A percentile compares a stretch with the other conserved stretches of the same genome.
Conservation (phyloP, 2,113 vertebrate genomes). For the Gadus chalcogrammus region DNA sequence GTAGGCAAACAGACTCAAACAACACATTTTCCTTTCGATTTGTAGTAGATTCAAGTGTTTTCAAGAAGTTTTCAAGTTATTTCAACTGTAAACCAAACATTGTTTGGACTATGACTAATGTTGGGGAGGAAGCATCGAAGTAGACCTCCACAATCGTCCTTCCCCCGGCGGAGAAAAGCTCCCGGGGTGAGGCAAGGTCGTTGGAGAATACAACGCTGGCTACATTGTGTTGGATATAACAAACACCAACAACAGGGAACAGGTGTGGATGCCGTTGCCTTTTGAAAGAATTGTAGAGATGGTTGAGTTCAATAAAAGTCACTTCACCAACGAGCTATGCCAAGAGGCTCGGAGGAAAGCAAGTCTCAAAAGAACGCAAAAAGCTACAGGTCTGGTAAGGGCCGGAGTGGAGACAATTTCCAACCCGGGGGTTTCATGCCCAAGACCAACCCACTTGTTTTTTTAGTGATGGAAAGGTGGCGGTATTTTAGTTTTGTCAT, state of each 20-base stretch:
- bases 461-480: too few relatives aligned
- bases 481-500: too few relatives aligned
- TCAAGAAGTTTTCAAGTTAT: not conserved
- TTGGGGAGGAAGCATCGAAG: conserved; percentile 34
- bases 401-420: too few relatives aligned
- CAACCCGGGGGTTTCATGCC: too few relatives aligned
- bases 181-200: not conserved
- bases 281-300: conserved; percentile 21
- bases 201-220: not conserved
- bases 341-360: conserved; percentile 24
- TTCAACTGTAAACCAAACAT: not conserved
- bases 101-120: conserved; percentile 22
- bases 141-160: conserved; percentile 32
- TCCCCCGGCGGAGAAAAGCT: conserved; percentile 34
- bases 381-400: not conserved
- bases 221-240: conserved; percentile 47
- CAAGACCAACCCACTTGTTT: too few relatives aligned
- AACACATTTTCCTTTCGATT: too few relatives aligned
- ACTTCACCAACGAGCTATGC: conserved; percentile 33
- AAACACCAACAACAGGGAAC: conserved; percentile 18
- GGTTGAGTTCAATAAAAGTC: conserved; percentile 22
- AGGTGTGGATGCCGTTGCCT: conserved; percentile 35
- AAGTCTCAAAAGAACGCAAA: not conserved
- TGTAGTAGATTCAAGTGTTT: too few relatives aligned
- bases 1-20: too few relatives aligned